These are phyloP conservation scores for Syndactyla subalaris DNA, from an alignment of 2,797 vertebrate genomes.

Conservation along the genomic window DNA sequence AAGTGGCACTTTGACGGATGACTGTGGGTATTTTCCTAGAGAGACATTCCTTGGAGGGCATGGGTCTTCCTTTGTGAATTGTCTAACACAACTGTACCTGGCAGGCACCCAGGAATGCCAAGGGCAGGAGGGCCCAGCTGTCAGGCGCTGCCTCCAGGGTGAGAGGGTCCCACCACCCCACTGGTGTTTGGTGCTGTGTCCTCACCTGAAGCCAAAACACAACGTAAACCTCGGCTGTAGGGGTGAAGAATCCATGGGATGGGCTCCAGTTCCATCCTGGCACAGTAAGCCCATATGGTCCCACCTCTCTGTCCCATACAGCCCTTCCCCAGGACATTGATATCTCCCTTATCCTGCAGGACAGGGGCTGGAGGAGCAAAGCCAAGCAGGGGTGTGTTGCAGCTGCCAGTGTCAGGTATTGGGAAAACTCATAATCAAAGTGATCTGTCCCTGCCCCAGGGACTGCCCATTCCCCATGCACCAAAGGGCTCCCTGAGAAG, in stretches of 20 bases:
- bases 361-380: fast-evolving
- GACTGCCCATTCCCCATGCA: fast-evolving
- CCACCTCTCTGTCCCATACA: too few relatives aligned
- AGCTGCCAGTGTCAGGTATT: fast-evolving
- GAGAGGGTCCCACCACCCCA: not conserved
- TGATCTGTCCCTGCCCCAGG: not conserved
- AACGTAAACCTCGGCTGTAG: not conserved
- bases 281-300: not conserved
- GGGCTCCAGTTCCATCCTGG: not conserved
- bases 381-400: not conserved
- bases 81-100: not conserved
- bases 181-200: not conserved
- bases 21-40: not conserved
- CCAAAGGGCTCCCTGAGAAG: not conserved
- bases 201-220: not conserved
- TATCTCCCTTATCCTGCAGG: not conserved
- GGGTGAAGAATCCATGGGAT: not conserved
- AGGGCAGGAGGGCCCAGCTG: not conserved
- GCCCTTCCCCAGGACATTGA: not conserved
- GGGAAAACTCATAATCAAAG: fast-evolving
- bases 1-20: not conserved
- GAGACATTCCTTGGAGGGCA: not conserved
- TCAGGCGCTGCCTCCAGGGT: not conserved
- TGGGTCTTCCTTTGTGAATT: not conserved
- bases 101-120: not conserved